Evolutionary conservation across 2,888 invertebrate genomes (phyloP).

Genomic region (Heliconius aoede): DNA sequence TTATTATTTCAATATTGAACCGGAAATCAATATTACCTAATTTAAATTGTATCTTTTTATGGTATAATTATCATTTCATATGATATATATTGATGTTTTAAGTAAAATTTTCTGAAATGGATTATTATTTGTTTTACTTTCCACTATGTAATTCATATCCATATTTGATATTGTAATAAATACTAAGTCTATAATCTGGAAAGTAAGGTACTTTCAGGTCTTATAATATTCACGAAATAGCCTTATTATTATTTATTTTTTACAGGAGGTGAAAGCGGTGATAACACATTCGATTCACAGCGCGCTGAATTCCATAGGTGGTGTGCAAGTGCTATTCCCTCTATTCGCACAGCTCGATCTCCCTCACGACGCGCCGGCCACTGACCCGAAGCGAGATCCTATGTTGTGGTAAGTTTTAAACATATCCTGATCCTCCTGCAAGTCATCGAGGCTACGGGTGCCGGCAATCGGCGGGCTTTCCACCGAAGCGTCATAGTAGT

Average conservation of each 20-base stretch:
- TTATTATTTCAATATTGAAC: background rate
- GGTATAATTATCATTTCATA: background rate
- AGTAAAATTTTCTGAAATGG: background rate
- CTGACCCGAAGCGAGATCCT: slow-evolving; percentile 93
- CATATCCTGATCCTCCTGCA: no score
- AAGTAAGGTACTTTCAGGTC: background rate
- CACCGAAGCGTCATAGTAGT: no score
- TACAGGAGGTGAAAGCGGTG: slow-evolving; percentile 98
- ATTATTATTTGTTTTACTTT: no score
- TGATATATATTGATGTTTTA: background rate
- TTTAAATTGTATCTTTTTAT: background rate
- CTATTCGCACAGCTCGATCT: slow-evolving; percentile 98
- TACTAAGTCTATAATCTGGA: no score
- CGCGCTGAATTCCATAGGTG: slow-evolving; percentile 99
- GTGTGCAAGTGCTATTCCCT: slow-evolving; percentile 98
- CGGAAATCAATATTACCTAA: background rate
- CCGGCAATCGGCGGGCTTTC: no score
- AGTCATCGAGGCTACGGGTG: no score
- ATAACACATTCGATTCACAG: slow-evolving; percentile 99
- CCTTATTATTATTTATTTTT: background rate
- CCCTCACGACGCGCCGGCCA: slow-evolving; percentile 92
- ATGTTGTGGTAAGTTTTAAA: slow-evolving; percentile 89
- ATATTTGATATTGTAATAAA: no score
- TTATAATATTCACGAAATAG: background rate
- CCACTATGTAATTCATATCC: no score